Percentiles rank a stretch among this genome's conserved stretches.
These are phyloP conservation scores for Geophilus truncorum DNA, from an alignment of 2,888 invertebrate genomes.

Conservation along the genomic window DNA sequence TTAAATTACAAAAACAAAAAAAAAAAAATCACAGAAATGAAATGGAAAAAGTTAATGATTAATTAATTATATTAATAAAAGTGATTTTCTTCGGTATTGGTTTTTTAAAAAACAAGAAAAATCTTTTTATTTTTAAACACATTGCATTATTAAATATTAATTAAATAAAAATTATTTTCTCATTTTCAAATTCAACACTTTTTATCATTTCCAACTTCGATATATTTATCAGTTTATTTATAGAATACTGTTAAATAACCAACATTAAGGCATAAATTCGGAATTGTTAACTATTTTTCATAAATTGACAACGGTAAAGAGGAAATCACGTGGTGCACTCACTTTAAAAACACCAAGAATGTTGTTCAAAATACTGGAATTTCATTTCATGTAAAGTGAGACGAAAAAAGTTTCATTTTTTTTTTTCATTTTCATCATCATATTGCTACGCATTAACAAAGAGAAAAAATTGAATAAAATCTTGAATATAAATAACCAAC, in stretches of 20 bases:
- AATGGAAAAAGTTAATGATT: not conserved
- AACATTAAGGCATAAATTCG: conserved; percentile 7
- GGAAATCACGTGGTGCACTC: not conserved
- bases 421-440: not conserved
- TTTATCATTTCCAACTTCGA: no score
- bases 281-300: not conserved
- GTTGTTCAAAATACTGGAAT: not conserved
- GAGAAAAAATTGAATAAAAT: not conserved
- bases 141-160: not conserved
- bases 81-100: not conserved
- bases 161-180: not conserved
- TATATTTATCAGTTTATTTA: no score
- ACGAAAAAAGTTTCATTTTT: not conserved
- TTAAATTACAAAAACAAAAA: no score
- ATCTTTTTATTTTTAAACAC: not conserved
- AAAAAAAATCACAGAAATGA: no score
- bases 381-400: not conserved
- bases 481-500: not conserved
- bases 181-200: not conserved
- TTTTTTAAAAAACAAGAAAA: not conserved
- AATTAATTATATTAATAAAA: conserved; percentile 11
- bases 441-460: not conserved
- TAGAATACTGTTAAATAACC: not conserved
- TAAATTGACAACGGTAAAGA: not conserved
- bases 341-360: conserved; percentile 6